phyloP scores from a whole-genome alignment of 2,888 invertebrate genomes.

The Ophonus ardosiacus region DNA sequence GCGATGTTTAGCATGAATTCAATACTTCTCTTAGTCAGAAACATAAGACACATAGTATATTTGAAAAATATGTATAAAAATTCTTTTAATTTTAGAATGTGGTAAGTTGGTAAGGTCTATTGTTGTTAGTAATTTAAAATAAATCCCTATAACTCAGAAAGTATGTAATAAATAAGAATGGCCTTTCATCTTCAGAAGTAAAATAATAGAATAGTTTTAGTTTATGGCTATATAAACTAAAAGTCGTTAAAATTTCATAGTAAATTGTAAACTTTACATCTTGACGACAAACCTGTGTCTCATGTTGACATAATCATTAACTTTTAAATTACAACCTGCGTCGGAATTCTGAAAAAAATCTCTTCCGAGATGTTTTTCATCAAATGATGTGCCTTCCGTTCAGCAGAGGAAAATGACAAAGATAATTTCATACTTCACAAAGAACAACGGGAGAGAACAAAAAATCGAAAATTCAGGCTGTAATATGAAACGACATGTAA shows the following conservation, averaged over 20 bases:
- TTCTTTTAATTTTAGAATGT: too few species aligned
- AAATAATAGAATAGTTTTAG: background rate
- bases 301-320: constrained; percentile 30
- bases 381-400: constrained; percentile 15
- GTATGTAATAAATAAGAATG: background rate
- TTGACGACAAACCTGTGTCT: constrained; percentile 1
- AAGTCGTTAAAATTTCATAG: constrained; percentile 22
- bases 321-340: constrained; percentile 9
- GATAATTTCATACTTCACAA: constrained; percentile 30
- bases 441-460: constrained; percentile 19
- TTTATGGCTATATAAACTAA: background rate
- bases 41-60: too few species aligned
- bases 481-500: constrained; percentile 46
- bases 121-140: background rate
- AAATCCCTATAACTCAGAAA: background rate
- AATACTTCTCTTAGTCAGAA: too few species aligned
- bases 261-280: constrained; percentile 27
- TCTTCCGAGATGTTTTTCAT: constrained; percentile 18
- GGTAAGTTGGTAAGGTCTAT: too few species aligned
- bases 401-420: background rate
- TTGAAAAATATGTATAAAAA: too few species aligned
- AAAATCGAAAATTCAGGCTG: constrained; percentile 12
- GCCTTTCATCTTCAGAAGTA: background rate
- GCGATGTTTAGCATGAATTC: too few species aligned
- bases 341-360: constrained; percentile 10